These are phyloP conservation scores for Trididemnum nubilum DNA, from an alignment of 23 tunicate genomes.

Conservation along the genomic window DNA sequence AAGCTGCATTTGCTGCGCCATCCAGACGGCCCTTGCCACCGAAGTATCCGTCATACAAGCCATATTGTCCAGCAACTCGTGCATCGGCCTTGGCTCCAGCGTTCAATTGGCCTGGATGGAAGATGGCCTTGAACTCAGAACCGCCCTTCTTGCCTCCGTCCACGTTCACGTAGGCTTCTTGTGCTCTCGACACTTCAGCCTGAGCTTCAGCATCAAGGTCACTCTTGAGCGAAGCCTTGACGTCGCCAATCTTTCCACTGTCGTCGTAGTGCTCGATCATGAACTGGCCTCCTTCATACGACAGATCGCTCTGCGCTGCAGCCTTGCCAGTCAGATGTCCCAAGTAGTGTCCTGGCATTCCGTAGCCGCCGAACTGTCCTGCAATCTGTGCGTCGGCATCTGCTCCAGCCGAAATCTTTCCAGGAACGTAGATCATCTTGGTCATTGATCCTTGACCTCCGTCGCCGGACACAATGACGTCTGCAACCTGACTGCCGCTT, in stretches of 20 bases:
- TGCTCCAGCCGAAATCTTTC: background rate
- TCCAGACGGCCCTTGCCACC: conserved; percentile 19
- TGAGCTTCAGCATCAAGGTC: background rate
- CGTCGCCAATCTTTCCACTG: background rate
- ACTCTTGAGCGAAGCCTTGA: conserved; percentile 25
- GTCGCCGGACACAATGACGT: background rate
- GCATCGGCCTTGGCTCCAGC: conserved; percentile 1
- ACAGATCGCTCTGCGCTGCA: conserved; percentile 19
- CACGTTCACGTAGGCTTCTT: conserved; percentile 2
- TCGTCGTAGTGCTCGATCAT: conserved; percentile 3
- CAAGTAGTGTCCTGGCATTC: background rate
- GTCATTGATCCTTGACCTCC: background rate
- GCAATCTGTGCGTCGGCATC: conserved; percentile 3
- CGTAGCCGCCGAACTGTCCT: conserved; percentile 12
- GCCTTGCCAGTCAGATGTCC: conserved; percentile 2
- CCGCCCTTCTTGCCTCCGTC: conserved; percentile 31
- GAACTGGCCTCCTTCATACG: background rate
- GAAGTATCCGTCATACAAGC: background rate
- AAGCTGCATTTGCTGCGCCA: background rate
- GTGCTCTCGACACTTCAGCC: background rate
- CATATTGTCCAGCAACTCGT: background rate
- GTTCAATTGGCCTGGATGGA: conserved; percentile 13
- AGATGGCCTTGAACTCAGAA: background rate
- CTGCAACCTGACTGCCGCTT: conserved; percentile 22
- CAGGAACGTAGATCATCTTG: conserved; percentile 20